Evolutionary conservation across 1,140 invertebrate genomes (phyloP), one percentile per base, ranked within the genome.

Genomic region (Tetragonula clypearis): DNA sequence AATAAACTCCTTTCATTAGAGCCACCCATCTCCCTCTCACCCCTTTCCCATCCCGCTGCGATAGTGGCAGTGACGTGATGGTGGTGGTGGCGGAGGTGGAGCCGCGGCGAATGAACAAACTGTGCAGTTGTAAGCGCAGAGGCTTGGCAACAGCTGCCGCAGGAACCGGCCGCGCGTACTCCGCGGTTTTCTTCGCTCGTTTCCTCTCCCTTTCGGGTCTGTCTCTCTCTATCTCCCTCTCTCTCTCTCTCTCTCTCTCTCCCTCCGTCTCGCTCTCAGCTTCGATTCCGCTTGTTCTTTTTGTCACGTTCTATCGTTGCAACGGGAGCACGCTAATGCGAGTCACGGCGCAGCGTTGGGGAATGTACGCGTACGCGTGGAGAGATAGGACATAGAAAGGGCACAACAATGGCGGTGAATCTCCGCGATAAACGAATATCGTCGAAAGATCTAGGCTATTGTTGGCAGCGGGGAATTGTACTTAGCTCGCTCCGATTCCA

Each of bases 1-100:
- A 90, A 90, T 90, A 90, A 90, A 90, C 88, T 90, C 89, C 86
- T 90, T 90, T 90, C 88, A 90, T 90, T 90, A 90, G 89, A 90
- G 72, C 75, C 82, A 49, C 68, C 80, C 84, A 62, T 53, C 17
- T 56, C 80, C 84, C 56, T 53, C 17, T 56, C n/a, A 53, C 62
- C 77, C 73, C 71, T 41, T 69, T 69, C n/a, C 23, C 75, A 65
- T 65, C 66, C 35, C 11, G 5, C 35, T 23, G 69, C 6, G 35
- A 41, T 72, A 72, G 74, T 55, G 73, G 73, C 53, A 56, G 53
- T 21, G 55, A 17, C 11, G 74, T 17, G 41, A 8, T 8, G 6
- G 41, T 49, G 41, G 41, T 23, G 58, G 23, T n/a, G 56, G 41
- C 58, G 26, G 66, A 62, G 41, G 19, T 60, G 49, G 26, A 9